These are phyloP conservation scores for Odiellus spinosus DNA, from an alignment of 2,888 invertebrate species.

Conservation along the genomic window DNA sequence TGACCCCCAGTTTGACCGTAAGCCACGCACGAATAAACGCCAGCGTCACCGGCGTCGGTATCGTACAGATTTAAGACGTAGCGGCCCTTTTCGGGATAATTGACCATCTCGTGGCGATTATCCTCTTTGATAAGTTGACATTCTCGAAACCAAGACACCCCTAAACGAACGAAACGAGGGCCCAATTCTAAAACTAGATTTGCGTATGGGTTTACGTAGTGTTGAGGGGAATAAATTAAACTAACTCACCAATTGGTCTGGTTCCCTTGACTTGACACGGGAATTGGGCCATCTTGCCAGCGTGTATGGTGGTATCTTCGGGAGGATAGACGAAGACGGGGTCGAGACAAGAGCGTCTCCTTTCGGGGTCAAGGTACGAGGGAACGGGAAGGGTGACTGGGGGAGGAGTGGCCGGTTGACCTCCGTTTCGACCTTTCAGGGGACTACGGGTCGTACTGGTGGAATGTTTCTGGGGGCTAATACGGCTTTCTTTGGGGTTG, in stretches of 20 bases:
- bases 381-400: neutral
- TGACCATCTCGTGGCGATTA: slow-evolving; percentile 13
- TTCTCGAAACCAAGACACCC: slow-evolving; percentile 22
- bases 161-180: slow-evolving; percentile 8
- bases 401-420: neutral
- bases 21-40: slow-evolving; percentile 26
- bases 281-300: slow-evolving; percentile 15
- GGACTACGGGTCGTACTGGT: neutral
- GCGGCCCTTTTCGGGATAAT: slow-evolving; percentile 12
- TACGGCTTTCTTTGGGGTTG: neutral
- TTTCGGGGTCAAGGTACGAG: neutral
- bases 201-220: neutral
- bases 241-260: slow-evolving; percentile 7
- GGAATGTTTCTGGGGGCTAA: neutral
- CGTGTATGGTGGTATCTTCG: slow-evolving; percentile 10
- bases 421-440: neutral
- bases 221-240: neutral
- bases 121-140: slow-evolving; percentile 16
- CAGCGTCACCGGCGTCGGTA: slow-evolving; percentile 22
- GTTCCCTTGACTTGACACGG: slow-evolving; percentile 12
- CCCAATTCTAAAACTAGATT: neutral
- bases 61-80: slow-evolving; percentile 22
- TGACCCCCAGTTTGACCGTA: slow-evolving; percentile 19
- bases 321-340: slow-evolving; percentile 7
- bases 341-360: neutral